Base-by-base conservation (phyloP, 2,797 vertebrate species). In the Jordanella pulchra region DNA sequence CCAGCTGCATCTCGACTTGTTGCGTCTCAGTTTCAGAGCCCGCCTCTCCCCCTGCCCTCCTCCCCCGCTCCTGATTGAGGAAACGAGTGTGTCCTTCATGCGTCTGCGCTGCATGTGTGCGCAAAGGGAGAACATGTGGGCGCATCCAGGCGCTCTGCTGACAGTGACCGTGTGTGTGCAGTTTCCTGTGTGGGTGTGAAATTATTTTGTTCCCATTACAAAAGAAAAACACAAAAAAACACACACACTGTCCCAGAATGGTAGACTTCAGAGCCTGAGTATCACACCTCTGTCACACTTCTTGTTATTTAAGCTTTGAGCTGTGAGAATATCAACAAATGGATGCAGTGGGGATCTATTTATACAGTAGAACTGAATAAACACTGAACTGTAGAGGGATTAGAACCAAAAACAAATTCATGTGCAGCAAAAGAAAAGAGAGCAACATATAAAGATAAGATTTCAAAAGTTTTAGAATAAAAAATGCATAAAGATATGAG, bases 161-260 rank as follows among this genome's bases (percentile, higher is more conserved):
- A 84, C 78, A 82, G 82, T 74, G 85, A 72, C 86, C 82, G 72
- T 84, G 88, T 63, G 71, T 69, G 84, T 84, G 69, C 85, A 39
- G 30, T 74, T 90, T 79, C 84, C 80, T 81, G 90, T 68, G 91
- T 88, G 90, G 88, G 92, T 84, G 90, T 89, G 86, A 92, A 91
- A 84, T 73, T 86, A 88, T 79, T 86, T 80, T 83, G 76, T 86
- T 67, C 27, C 18, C 47, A 30, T 7, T 28, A 69, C 23, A 50
- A 28, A 61, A 53, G 45, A 45, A 72, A 18, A 28, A 47, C 55
- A 54, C 44, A 13, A 42, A 72, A 66, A 54, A 42, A 71, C n/a
- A 58, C 72, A 82, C 65, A 75, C 85, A 84, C 76, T 86, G 77
- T 75, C 69, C 77, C 51, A 10, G 76, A 61, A 83, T 48, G 30